Evolutionary conservation across 2,888 invertebrate species (phyloP), one percentile per base, ranked within the genome.

Genomic region (Orchesella flavescens): DNA sequence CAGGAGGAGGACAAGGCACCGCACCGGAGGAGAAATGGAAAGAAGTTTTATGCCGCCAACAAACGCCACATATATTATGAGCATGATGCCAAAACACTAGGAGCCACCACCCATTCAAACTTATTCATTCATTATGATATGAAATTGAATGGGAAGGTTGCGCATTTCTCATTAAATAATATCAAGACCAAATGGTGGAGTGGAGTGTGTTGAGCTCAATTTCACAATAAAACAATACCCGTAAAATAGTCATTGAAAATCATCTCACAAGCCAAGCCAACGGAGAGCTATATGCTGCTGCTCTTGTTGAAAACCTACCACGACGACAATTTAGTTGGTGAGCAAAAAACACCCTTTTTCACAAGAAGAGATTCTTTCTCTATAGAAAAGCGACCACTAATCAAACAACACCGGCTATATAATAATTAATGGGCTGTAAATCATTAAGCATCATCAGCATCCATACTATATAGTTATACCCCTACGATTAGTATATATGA

Each of bases 401-500:
- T 69, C 53, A 49, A 69, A 53, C 49, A 69, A 69, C 69, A 66
- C 44, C 66, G 66, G 66, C 66, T 66, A 53, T 69, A 73, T 53
- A 73, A 66, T 80, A 80, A 80, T 80, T 80, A 80, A 80, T 80
- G 80, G 80, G 66, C 66, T 73, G 80, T 80, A 80, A 80, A 80
- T 80, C 80, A 80, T 80, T 80, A 80, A 80, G 80, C 80, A 73
- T 80, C 73, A 80, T 80, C 73, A 73, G 34, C 73, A 74, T 44
- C 34, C 34, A 19, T 19, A 65, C 13, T 46, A 46, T n/a, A n/a
- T n/a, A n/a, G n/a, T n/a, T n/a, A n/a, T n/a, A n/a, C n/a, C n/a
- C n/a, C n/a, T n/a, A 34, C 34, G 34, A 34, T 34, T 4, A 34
- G 34, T 4, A 7, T 2, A 7, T 4, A 34, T 17, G 4, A n/a